Conservation (phyloP, 1,140 invertebrate genomes). For the Diorhabda elongata region DNA sequence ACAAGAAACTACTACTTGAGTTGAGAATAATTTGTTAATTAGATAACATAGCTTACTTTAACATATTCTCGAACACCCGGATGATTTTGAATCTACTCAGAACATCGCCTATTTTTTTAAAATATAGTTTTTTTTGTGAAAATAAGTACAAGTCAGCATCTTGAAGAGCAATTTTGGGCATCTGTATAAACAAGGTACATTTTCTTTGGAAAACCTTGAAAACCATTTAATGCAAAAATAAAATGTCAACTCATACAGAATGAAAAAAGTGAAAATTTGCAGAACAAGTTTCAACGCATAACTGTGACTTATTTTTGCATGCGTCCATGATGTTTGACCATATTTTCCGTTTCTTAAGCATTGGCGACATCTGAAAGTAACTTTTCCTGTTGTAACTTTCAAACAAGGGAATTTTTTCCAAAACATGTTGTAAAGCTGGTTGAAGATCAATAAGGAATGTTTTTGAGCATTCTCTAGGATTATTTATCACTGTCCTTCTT, state of each 20-base stretch:
- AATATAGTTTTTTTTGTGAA: no score
- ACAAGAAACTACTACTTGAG: no score
- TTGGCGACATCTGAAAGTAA: background rate
- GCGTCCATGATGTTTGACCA: background rate
- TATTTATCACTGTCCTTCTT: background rate
- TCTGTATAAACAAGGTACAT: background rate
- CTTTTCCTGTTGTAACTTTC: background rate
- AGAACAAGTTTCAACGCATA: background rate
- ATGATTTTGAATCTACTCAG: background rate
- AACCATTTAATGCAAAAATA: background rate
- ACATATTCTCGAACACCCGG: background rate
- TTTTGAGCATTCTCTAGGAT: background rate
- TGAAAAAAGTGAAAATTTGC: background rate
- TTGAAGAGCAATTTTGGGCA: background rate
- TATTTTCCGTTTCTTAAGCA: background rate
- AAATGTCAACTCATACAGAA: background rate
- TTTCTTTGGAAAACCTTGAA: background rate
- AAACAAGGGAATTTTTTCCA: no score
- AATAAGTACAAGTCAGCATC: background rate
- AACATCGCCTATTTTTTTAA: background rate
- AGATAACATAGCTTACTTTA: background rate
- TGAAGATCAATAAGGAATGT: no score
- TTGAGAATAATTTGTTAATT: no score
- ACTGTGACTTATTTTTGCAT: background rate
- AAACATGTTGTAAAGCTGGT: no score